Percentiles rank a stretch among this genome's conserved stretches.
Evolutionary conservation across 2,797 vertebrate species (phyloP).

Genomic region (Lepilemur septentrionalis): DNA sequence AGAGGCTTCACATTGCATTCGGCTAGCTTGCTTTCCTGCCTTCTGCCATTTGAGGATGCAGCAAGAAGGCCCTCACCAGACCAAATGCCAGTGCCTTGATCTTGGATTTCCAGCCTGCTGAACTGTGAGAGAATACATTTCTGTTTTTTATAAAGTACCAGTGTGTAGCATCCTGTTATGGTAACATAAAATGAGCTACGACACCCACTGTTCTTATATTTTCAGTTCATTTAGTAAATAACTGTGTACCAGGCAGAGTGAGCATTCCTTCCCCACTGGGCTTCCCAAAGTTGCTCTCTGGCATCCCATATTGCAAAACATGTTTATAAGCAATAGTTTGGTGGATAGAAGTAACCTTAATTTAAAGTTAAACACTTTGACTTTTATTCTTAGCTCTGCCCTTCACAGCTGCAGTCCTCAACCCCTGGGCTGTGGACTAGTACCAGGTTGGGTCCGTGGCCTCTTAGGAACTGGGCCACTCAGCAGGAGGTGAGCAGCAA

Average conservation of each 20-base stretch:
- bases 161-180: neutral
- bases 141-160: neutral
- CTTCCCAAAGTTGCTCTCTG: neutral
- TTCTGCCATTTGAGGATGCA: neutral
- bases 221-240: neutral
- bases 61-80: neutral
- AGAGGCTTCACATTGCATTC: neutral
- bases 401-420: neutral
- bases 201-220: neutral
- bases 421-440: too few species aligned
- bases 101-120: neutral
- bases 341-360: neutral
- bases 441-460: too few species aligned
- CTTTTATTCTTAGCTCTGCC: neutral
- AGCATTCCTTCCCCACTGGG: neutral
- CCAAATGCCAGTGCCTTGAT: neutral
- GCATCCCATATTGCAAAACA: neutral
- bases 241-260: neutral
- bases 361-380: neutral
- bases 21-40: neutral
- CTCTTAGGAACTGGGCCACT: too few species aligned
- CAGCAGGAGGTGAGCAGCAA: too few species aligned
- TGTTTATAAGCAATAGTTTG: neutral
- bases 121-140: neutral
- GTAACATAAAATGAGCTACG: neutral